phyloP scores from a whole-genome alignment of 2,113 vertebrate genomes.

The Uropsilus gracilis region DNA sequence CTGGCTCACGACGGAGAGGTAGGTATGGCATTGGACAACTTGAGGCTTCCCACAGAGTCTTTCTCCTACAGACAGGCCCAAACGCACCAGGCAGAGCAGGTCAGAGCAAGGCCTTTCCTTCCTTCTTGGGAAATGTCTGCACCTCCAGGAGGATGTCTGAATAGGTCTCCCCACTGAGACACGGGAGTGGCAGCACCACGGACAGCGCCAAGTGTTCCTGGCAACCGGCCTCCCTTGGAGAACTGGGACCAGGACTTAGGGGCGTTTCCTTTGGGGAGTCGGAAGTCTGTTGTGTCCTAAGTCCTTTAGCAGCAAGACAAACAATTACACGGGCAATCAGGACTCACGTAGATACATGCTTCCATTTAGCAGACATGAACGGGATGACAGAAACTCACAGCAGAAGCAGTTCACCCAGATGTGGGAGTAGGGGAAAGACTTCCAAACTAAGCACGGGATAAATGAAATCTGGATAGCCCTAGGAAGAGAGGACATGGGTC shows the following conservation, averaged over 20 bases:
- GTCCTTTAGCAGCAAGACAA: neutral
- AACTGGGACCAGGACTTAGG: fast-evolving
- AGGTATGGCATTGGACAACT: neutral
- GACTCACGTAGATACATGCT: neutral
- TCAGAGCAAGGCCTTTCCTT: neutral
- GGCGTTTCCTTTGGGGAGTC: neutral
- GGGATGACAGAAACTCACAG: neutral
- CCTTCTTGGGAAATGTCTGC: neutral
- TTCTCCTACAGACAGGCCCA: neutral
- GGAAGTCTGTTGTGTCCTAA: neutral
- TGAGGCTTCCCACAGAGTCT: neutral
- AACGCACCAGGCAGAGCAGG: neutral
- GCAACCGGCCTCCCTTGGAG: fast-evolving
- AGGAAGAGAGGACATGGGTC: neutral
- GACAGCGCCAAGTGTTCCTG: neutral
- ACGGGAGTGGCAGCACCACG: fast-evolving
- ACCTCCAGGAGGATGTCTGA: neutral
- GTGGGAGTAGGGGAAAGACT: neutral
- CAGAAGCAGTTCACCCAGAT: neutral
- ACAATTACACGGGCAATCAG: neutral
- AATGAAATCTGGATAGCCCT: neutral
- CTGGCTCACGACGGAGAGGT: neutral
- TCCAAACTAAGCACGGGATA: neutral
- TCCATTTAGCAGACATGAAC: neutral
- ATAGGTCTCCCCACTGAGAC: fast-evolving